Conservation (phyloP, 1,140 invertebrate species). For the Drepana arcuata region DNA sequence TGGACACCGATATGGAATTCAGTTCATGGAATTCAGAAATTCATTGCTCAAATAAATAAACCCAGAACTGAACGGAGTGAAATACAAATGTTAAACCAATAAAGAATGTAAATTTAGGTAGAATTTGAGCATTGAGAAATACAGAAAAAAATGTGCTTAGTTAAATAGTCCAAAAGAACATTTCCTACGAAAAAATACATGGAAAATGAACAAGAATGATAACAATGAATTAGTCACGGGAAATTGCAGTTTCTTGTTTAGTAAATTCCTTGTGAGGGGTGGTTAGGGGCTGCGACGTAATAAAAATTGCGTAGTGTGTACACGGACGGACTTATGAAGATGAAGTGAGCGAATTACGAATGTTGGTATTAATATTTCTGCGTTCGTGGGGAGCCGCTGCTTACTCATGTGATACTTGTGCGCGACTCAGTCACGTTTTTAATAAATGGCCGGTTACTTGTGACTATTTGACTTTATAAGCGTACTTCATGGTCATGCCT, state of each 20-base stretch:
- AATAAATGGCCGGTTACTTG: slow-evolving; percentile 1
- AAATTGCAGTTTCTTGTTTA: slow-evolving; percentile 44
- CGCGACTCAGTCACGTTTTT: slow-evolving; percentile 6
- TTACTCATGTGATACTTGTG: not conserved
- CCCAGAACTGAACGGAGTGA: no score
- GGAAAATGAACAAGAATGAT: slow-evolving; percentile 34
- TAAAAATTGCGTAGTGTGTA: slow-evolving; percentile 30
- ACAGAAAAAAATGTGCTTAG: no score
- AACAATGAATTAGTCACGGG: slow-evolving; percentile 36
- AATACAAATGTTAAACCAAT: no score
- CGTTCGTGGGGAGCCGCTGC: not conserved
- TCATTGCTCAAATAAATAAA: no score
- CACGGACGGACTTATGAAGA: slow-evolving; percentile 25
- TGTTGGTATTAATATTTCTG: slow-evolving; percentile 22
- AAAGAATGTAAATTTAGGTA: no score
- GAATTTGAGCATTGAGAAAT: no score
- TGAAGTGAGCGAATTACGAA: slow-evolving; percentile 25
- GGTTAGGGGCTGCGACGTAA: slow-evolving; percentile 14
- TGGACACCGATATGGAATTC: no score
- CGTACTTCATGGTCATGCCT: no score
- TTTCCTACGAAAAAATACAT: slow-evolving; percentile 20
- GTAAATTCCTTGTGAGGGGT: slow-evolving; percentile 26
- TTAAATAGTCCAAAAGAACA: no score
- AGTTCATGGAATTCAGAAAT: no score
- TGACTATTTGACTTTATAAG: no score